These are phyloP conservation scores for Drosophila bunnanda DNA, from an alignment of 2,888 invertebrate genomes.

Conservation along the genomic window DNA sequence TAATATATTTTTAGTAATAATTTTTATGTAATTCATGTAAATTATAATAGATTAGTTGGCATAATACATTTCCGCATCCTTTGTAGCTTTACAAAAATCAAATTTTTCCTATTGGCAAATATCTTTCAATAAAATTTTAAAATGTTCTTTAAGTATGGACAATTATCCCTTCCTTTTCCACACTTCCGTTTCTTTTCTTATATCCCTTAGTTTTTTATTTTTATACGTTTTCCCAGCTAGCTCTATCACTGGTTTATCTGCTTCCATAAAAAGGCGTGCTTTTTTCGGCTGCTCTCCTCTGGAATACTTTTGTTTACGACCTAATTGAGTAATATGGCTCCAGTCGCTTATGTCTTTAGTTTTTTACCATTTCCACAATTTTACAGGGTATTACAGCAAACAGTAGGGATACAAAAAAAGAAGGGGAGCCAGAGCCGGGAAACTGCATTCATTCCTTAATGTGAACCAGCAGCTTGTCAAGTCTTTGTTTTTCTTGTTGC, in stretches of 20 bases:
- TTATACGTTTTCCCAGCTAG: neutral
- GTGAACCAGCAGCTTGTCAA: slow-evolving; percentile 63
- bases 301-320: slow-evolving; percentile 16
- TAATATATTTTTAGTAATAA: too few relatives aligned
- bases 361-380: neutral
- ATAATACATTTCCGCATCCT: too few relatives aligned
- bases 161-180: neutral
- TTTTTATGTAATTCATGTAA: too few relatives aligned
- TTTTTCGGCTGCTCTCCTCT: neutral
- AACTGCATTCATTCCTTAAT: slow-evolving; percentile 50
- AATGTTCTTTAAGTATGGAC: neutral
- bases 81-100: too few relatives aligned
- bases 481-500: slow-evolving; percentile 39
- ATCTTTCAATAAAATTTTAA: neutral
- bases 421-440: neutral
- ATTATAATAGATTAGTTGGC: too few relatives aligned
- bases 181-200: neutral
- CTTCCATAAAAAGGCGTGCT: neutral
- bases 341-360: slow-evolving; percentile 12
- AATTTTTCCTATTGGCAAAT: too few relatives aligned
- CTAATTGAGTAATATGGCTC: slow-evolving; percentile 24
- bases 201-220: too few relatives aligned
- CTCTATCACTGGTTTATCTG: neutral
- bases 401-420: neutral
- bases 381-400: slow-evolving; percentile 17